These are phyloP conservation scores for Malacoraja senta DNA, from an alignment of 2,797 vertebrate genomes.

Conservation along the genomic window DNA sequence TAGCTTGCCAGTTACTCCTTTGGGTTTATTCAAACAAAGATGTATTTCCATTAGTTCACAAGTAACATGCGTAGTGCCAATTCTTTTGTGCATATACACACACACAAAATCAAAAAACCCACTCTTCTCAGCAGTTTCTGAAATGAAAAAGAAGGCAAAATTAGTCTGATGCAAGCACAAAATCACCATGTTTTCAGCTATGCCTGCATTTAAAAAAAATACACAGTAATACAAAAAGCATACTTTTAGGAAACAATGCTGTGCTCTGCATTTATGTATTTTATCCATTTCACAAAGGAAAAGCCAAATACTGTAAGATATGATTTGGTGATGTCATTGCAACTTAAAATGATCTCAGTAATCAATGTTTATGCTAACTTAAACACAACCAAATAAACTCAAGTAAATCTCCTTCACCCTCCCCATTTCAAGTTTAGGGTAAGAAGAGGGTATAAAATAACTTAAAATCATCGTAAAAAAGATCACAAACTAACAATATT, in stretches of 20 bases:
- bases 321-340: background rate
- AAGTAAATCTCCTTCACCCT: background rate
- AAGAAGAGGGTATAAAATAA: background rate
- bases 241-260: background rate
- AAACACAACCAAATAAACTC: background rate
- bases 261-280: background rate
- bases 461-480: background rate
- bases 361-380: background rate
- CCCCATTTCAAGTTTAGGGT: background rate
- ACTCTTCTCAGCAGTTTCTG: constrained; percentile 16
- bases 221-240: background rate
- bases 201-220: background rate
- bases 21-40: constrained; percentile 27
- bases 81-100: constrained; percentile 30
- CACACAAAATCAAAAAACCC: background rate
- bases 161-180: background rate
- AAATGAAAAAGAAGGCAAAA: background rate
- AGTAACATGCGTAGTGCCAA: constrained; percentile 17
- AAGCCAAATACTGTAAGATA: background rate
- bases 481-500: background rate
- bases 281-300: background rate
- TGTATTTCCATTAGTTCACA: constrained; percentile 29
- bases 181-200: background rate
- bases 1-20: constrained; percentile 26
- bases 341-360: background rate